Percentiles rank a stretch among this genome's conserved stretches.
Conservation (phyloP, 2,113 vertebrate genomes). For the Charadrius vociferus region DNA sequence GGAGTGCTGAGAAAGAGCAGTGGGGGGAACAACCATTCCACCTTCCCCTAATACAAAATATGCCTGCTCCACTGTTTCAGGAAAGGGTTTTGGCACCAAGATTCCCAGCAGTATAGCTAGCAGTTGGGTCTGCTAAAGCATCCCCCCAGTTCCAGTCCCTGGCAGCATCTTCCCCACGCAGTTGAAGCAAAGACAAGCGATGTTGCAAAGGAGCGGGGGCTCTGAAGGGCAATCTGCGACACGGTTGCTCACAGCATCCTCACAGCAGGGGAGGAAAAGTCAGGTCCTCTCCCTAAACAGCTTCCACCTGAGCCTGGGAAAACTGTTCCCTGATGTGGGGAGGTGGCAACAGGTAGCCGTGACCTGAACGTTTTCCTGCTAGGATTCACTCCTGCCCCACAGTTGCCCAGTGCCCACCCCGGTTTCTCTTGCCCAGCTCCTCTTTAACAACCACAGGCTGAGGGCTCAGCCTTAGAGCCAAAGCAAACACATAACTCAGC, state of each 20-base stretch:
- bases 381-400: background rate
- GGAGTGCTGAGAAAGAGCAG: background rate
- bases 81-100: background rate
- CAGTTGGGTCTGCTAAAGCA: background rate
- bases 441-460: background rate
- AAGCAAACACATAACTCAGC: background rate
- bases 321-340: too few species aligned
- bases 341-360: background rate
- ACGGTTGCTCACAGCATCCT: fast-evolving
- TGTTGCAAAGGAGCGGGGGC: background rate
- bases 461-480: background rate
- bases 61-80: background rate
- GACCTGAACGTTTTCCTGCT: background rate
- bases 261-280: background rate
- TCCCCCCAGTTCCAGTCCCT: background rate
- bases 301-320: background rate
- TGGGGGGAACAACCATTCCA: fast-evolving
- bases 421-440: background rate
- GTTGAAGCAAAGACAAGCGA: background rate
- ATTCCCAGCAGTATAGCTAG: background rate
- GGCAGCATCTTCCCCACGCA: background rate
- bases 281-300: background rate
- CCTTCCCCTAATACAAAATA: background rate
- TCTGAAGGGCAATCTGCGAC: background rate
- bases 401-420: background rate